phyloP scores from a whole-genome alignment of 1,140 invertebrate species.

The Fopius arisanus region DNA sequence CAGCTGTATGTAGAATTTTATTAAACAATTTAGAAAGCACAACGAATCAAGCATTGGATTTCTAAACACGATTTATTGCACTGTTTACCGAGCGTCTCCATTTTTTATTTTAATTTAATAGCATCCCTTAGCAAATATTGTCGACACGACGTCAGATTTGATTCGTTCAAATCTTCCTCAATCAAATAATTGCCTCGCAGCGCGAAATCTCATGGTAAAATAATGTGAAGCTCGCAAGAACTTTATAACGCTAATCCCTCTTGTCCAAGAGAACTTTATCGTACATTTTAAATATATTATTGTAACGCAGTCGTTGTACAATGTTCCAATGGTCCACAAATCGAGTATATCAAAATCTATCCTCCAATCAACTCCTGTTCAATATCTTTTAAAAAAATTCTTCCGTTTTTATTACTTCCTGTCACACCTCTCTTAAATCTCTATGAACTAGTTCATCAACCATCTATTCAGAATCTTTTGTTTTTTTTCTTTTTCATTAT shows the following conservation, averaged over 20 bases:
- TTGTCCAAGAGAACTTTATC: slow-evolving; percentile 26
- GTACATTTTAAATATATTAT: slow-evolving; percentile 50
- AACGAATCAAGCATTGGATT: neutral
- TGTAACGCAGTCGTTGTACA: slow-evolving; percentile 58
- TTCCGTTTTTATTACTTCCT: slow-evolving; percentile 21
- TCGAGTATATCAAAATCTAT: slow-evolving; percentile 44
- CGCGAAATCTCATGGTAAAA: slow-evolving; percentile 5
- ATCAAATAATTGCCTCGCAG: slow-evolving; percentile 39
- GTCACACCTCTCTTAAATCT: neutral
- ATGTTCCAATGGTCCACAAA: slow-evolving; percentile 56
- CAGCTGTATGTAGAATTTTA: neutral
- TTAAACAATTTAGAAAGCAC: neutral
- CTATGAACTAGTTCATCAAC: slow-evolving; percentile 10
- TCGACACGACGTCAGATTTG: slow-evolving; percentile 23
- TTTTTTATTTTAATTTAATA: neutral
- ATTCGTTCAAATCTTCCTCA: slow-evolving; percentile 38
- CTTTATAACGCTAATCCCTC: slow-evolving; percentile 16
- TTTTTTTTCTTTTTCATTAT: slow-evolving; percentile 15
- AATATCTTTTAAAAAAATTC: slow-evolving; percentile 9
- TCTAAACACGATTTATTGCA: slow-evolving; percentile 18
- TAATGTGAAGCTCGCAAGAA: slow-evolving; percentile 9
- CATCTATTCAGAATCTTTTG: neutral
- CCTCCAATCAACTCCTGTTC: slow-evolving; percentile 23
- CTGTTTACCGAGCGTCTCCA: slow-evolving; percentile 27
- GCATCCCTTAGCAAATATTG: slow-evolving; percentile 14